Evolutionary conservation across 2,113 vertebrate species (phyloP).

Genomic region (Chunga burmeisteri): DNA sequence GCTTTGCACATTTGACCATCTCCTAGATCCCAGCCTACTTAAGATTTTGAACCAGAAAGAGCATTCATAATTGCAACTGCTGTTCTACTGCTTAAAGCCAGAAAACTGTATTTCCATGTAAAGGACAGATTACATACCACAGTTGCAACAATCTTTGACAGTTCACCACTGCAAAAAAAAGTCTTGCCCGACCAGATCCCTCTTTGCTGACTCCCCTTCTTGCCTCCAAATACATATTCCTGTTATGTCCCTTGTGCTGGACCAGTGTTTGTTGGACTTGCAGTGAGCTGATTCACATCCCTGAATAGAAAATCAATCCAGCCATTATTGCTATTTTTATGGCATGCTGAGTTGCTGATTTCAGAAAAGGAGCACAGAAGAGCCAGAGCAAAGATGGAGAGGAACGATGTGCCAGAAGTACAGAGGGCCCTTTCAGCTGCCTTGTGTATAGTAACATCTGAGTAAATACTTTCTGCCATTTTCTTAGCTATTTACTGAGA

Average conservation of each 20-base stretch:
- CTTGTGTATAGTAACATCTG: background rate
- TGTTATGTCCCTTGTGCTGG: background rate
- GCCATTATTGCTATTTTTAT: background rate
- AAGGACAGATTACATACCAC: background rate
- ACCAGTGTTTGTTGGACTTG: background rate
- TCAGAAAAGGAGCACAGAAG: background rate
- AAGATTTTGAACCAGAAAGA: background rate
- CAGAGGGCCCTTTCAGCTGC: background rate
- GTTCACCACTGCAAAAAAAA: background rate
- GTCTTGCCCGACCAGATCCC: background rate
- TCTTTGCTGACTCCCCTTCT: background rate
- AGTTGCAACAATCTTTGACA: background rate
- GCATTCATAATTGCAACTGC: background rate
- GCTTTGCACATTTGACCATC: background rate
- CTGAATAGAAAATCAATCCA: background rate
- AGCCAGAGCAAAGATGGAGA: background rate
- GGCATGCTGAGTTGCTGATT: background rate
- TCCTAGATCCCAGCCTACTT: background rate
- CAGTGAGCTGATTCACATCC: background rate
- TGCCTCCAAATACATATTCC: background rate
- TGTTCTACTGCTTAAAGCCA: background rate
- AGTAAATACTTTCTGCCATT: background rate
- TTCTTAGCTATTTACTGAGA: background rate
- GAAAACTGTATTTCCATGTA: background rate
- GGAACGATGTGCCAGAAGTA: accelerated